Conservation (phyloP, 2,888 invertebrate genomes). For the Napeogenes sylphis region DNA sequence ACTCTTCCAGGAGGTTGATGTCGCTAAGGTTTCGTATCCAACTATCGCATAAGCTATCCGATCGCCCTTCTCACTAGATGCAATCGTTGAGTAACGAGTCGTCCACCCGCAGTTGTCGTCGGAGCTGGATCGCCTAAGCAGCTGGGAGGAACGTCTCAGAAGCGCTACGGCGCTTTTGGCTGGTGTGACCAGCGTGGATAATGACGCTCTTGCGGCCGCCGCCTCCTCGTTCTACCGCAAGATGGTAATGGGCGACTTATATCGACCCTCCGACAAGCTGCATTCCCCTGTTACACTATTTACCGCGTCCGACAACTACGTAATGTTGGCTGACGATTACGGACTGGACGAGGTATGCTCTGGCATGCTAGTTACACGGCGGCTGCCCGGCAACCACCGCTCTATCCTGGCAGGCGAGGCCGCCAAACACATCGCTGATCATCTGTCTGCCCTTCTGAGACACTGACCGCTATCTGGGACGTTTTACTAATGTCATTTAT, state of each 20-base stretch:
- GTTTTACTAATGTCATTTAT: constrained; percentile 2
- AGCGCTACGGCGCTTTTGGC: constrained; percentile 79
- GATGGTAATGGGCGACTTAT: constrained; percentile 86
- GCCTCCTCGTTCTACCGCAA: constrained; percentile 89
- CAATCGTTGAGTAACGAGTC: not conserved
- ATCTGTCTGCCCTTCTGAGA: constrained; percentile 46
- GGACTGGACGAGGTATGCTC: constrained; percentile 89
- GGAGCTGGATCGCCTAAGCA: constrained; percentile 78
- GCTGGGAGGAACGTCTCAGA: constrained; percentile 79
- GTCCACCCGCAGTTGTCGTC: constrained; percentile 62
- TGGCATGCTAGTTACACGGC: constrained; percentile 64
- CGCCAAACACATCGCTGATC: constrained; percentile 83
- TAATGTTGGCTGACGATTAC: constrained; percentile 90
- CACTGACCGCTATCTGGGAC: constrained; percentile 14
- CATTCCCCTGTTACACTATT: constrained; percentile 87
- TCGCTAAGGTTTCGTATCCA: constrained; percentile 61
- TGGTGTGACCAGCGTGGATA: constrained; percentile 80
- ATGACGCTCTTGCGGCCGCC: constrained; percentile 81
- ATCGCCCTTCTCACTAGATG: not conserved
- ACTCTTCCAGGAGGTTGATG: constrained; percentile 87
- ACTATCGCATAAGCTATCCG: not conserved
- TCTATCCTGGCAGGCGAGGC: constrained; percentile 88
- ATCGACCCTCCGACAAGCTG: constrained; percentile 82
- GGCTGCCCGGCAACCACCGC: constrained; percentile 92
- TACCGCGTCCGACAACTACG: constrained; percentile 91